Conservation (phyloP, 2,113 vertebrate genomes). For the Marmota flaviventris region DNA sequence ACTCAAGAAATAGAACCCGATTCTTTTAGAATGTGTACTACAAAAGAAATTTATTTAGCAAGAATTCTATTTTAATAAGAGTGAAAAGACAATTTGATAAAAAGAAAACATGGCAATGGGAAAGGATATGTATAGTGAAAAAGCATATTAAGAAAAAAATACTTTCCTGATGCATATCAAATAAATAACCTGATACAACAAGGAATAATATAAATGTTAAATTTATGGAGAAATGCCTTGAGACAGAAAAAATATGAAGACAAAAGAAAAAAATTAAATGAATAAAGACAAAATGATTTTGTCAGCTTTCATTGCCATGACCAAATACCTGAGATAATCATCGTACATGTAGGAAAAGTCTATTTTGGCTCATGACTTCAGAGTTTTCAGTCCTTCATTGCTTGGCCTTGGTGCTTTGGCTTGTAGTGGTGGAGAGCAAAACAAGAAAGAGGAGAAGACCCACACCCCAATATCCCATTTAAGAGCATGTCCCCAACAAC, state of each 20-base stretch:
- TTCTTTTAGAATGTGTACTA: not conserved
- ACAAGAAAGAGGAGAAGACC: not conserved
- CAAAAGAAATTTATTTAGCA: not conserved
- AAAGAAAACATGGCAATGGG: not conserved
- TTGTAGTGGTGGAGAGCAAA: too few species aligned
- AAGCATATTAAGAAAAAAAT: not conserved
- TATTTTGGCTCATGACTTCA: not conserved
- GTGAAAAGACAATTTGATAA: not conserved
- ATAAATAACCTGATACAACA: not conserved
- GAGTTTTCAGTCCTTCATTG: not conserved
- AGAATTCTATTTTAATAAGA: not conserved
- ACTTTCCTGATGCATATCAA: not conserved
- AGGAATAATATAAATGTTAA: not conserved
- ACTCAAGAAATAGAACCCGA: not conserved
- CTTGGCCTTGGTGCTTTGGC: not conserved
- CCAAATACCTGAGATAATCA: not conserved
- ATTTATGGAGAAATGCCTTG: not conserved
- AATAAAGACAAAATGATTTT: not conserved
- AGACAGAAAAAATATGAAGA: not conserved
- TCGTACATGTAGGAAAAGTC: not conserved
- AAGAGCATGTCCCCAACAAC: not conserved
- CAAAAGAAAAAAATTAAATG: slow-evolving; percentile 10
- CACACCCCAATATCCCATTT: not conserved
- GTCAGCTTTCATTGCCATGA: not conserved
- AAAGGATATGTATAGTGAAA: not conserved